A percentile compares a stretch with the other conserved stretches of the same genome.
These are phyloP conservation scores for Candoia aspera DNA, from an alignment of 2,113 vertebrate species.

Conservation along the genomic window DNA sequence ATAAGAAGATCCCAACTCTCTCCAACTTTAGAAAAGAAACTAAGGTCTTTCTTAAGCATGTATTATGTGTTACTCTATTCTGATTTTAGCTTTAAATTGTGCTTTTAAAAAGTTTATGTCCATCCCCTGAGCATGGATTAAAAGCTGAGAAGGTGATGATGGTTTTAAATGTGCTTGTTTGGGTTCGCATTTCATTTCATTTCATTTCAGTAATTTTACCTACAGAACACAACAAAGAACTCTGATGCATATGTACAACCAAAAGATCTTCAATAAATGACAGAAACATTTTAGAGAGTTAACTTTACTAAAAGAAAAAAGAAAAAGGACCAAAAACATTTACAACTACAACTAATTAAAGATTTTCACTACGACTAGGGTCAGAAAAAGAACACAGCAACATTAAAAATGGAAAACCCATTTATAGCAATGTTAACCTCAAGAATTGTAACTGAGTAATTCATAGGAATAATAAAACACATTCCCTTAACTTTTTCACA, in stretches of 20 bases:
- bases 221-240: neutral
- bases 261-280: neutral
- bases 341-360: conserved; percentile 57
- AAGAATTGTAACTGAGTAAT: conserved; percentile 65
- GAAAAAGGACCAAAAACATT: conserved; percentile 32
- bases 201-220: neutral
- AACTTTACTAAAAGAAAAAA: conserved; percentile 53
- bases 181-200: neutral
- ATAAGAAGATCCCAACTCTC: too few relatives aligned
- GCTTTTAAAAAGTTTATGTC: neutral
- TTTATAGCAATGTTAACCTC: conserved; percentile 65
- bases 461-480: conserved; percentile 68
- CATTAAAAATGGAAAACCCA: conserved; percentile 62
- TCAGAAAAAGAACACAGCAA: conserved; percentile 54
- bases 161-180: neutral
- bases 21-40: neutral
- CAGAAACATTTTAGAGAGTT: neutral
- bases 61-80: neutral
- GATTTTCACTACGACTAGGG: conserved; percentile 51
- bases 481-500: conserved; percentile 55
- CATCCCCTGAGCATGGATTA: neutral
- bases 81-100: neutral
- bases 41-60: neutral
- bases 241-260: neutral
- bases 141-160: neutral